Evolutionary conservation across 2,888 invertebrate genomes (phyloP).

Genomic region (Brachynemurus nebulosus): DNA sequence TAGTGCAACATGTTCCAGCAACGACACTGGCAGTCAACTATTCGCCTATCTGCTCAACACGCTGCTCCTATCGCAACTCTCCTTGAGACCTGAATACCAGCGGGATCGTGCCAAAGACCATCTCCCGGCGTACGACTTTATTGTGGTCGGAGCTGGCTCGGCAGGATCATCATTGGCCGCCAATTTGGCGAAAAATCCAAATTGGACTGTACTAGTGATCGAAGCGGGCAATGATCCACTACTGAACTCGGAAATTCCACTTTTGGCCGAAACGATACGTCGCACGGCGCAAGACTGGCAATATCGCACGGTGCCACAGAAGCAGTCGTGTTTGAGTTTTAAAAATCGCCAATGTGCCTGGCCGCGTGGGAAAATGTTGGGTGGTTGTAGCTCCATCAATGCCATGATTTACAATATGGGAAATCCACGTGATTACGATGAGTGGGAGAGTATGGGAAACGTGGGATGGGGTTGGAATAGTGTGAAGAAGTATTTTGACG

Average conservation of each 20-base stretch:
- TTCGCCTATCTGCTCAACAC: not conserved
- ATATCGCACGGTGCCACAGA: constrained; percentile 35
- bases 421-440: constrained; percentile 55
- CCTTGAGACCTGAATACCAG: not conserved
- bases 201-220: constrained; percentile 35
- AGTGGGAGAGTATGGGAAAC: constrained; percentile 54
- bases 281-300: constrained; percentile 45
- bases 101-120: constrained; percentile 23
- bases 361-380: constrained; percentile 58
- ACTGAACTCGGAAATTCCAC: constrained; percentile 50
- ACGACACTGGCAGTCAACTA: constrained; percentile 1
- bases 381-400: constrained; percentile 68
- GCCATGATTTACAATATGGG: constrained; percentile 71
- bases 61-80: not conserved
- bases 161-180: constrained; percentile 39
- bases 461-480: constrained; percentile 59
- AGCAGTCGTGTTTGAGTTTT: constrained; percentile 29
- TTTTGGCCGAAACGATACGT: constrained; percentile 47
- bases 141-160: constrained; percentile 33
- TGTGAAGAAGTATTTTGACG: constrained; percentile 35
- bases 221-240: constrained; percentile 43
- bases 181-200: constrained; percentile 31
- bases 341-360: constrained; percentile 25
- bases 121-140: constrained; percentile 23
- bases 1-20: constrained; percentile 4